Evolutionary conservation across 1,140 invertebrate genomes (phyloP), one percentile per base, ranked within the genome.

Genomic region (Drosophila sproati): DNA sequence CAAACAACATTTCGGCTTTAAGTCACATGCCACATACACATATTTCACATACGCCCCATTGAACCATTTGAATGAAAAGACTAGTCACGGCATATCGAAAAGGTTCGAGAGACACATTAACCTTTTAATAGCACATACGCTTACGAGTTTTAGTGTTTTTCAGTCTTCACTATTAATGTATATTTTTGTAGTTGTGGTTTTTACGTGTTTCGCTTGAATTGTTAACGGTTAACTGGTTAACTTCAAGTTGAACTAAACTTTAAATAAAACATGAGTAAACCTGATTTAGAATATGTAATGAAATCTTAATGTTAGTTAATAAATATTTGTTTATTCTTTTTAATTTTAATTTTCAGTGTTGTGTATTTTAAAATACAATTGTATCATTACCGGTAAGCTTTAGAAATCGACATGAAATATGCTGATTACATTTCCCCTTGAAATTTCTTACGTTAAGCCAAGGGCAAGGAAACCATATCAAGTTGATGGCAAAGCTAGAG

Each of bases 31-130:
- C 43, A 32, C 6, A 50, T 43, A 43, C 6, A 41, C 8, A 47
- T 57, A 67, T 66, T 56, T 32, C 39, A 41, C 34, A 55, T 71
- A 55, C 59, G 68, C 50, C 39, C n/a, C 60, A 63, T 71, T 71
- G 51, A 39, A 51, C 54, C 8, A 31, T 31, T 31, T 28, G n/a
- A 5, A 31, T 5, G 31, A 51, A 31, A 32, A 5, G 48, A 10
- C 29, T 2, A 51, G 29, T n/a, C 54, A 31, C 37, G 4, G 3
- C 54, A 28, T 5, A 12, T 3, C 8, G 5, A 34, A 45, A 43
- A 59, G 56, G 29, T 34, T 2, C 6, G 35, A 7, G 10, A 35
- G 35, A 20, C 2, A 47, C 7, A 5, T 2, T 3, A 34, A 59
- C 5, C 34, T 35, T 28, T 3, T n/a, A 6, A 5, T 41, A 12